Evolutionary conservation across 2,888 invertebrate genomes (phyloP), one percentile per base, ranked within the genome.

Genomic region (Flexamia atlantica): DNA sequence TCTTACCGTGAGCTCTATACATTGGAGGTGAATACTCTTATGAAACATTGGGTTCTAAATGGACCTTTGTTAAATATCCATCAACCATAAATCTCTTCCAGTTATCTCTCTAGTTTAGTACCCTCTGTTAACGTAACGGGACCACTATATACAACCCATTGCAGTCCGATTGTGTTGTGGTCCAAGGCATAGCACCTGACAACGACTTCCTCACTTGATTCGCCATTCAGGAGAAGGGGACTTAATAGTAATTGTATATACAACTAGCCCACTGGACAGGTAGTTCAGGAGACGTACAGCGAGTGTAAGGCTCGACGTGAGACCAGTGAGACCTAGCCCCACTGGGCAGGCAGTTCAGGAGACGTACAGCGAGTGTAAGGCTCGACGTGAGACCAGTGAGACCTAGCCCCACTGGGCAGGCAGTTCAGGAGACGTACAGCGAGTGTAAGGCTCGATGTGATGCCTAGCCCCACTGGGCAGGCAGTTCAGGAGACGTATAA

Each of bases 201-300:
- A n/a, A n/a, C n/a, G n/a, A n/a, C n/a, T n/a, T n/a, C n/a, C 57
- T 57, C 23, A 57, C 57, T 57, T 57, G 23, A 57, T 57, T 23
- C 57, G 36, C 57, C 23, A 23, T 23, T 57, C 23, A 57, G 57
- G 57, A 57, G 57, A 57, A 23, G 20, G 23, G 12, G 20, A 20
- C 23, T 57, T 3, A n/a, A 20, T 20, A 23, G 23, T 12, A 5
- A 57, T 5, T 57, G 20, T 57, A n/a, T 57, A 57, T 7, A 23
- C 57, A 57, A n/a, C 57, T 23, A 23, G 57, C 57, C 57, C 57
- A 23, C 57, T 9, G 23, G 36, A 9, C 36, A 36, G 9, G 36
- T 9, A 36, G 36, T 36, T 7, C 9, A 36, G 9, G 36, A 36
- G 36, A 36, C 9, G 36, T 7, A 36, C 46, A 46, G 46, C 46